phyloP scores from a whole-genome alignment of 2,797 vertebrate genomes.

The Dryobates pubescens region DNA sequence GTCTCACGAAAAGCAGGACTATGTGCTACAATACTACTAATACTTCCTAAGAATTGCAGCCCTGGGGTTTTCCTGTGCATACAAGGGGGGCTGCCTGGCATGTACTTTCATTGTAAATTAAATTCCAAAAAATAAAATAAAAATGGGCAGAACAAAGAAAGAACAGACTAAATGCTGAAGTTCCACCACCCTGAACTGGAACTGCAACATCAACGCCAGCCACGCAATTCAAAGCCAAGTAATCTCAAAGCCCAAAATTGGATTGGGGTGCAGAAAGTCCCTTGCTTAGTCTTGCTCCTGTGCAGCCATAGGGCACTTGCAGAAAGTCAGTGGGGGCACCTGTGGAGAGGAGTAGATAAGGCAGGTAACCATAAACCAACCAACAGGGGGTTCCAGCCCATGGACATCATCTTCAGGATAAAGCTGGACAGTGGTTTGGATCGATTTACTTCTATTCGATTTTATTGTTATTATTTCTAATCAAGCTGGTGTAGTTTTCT shows the following conservation, averaged over 20 bases:
- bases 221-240: not conserved
- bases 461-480: too few relatives aligned
- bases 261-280: too few relatives aligned
- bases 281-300: too few relatives aligned
- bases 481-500: too few relatives aligned
- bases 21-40: not conserved
- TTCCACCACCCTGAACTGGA: not conserved
- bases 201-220: not conserved
- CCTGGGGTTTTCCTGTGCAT: not conserved
- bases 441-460: too few relatives aligned
- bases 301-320: too few relatives aligned
- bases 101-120: not conserved
- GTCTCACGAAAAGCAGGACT: not conserved
- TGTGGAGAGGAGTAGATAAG: too few relatives aligned
- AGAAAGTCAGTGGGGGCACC: too few relatives aligned
- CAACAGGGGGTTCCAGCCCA: too few relatives aligned
- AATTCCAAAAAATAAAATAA: not conserved
- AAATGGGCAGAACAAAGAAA: not conserved
- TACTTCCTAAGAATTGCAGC: not conserved
- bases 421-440: too few relatives aligned
- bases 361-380: too few relatives aligned
- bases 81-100: not conserved
- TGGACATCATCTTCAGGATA: too few relatives aligned
- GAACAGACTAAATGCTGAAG: not conserved
- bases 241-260: not conserved